These are phyloP conservation scores for Plebejus melissa DNA, from an alignment of 2,888 invertebrate genomes.

Conservation along the genomic window DNA sequence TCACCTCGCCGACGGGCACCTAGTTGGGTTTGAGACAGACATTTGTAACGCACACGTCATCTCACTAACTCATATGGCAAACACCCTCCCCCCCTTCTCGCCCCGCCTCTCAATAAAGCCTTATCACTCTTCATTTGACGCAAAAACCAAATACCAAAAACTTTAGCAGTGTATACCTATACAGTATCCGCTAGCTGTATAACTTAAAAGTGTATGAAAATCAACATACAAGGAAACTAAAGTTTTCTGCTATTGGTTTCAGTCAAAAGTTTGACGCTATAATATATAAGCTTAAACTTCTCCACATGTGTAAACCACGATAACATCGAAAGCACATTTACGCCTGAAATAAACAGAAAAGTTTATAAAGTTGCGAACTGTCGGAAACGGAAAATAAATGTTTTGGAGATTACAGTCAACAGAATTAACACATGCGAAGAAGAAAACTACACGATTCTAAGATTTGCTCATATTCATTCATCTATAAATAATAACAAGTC, in stretches of 20 bases:
- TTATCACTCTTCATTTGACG: background rate
- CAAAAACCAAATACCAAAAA: slow-evolving; percentile 2
- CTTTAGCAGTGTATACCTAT: background rate
- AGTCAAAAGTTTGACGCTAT: background rate
- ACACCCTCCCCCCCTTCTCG: slow-evolving; percentile 51
- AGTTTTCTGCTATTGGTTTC: background rate
- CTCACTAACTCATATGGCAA: slow-evolving; percentile 76
- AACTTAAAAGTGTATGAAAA: background rate
- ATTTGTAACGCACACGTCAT: slow-evolving; percentile 65
- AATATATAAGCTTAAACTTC: background rate
- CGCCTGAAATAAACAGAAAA: background rate
- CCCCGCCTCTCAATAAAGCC: slow-evolving; percentile 32
- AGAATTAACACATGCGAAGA: slow-evolving; percentile 20
- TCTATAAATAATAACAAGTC: slow-evolving; percentile 24
- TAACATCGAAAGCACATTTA: background rate
- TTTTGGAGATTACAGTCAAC: background rate
- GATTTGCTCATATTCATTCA: slow-evolving; percentile 21
- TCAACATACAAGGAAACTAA: background rate
- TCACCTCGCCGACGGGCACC: slow-evolving; percentile 31
- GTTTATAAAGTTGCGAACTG: background rate
- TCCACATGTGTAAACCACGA: slow-evolving; percentile 9
- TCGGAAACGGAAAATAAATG: background rate
- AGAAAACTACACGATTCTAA: slow-evolving; percentile 3
- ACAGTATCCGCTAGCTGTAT: background rate
- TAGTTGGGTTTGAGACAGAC: slow-evolving; percentile 47